Base-by-base conservation (phyloP, 2,797 vertebrate genomes). In the Cryptoprocta ferox region DNA sequence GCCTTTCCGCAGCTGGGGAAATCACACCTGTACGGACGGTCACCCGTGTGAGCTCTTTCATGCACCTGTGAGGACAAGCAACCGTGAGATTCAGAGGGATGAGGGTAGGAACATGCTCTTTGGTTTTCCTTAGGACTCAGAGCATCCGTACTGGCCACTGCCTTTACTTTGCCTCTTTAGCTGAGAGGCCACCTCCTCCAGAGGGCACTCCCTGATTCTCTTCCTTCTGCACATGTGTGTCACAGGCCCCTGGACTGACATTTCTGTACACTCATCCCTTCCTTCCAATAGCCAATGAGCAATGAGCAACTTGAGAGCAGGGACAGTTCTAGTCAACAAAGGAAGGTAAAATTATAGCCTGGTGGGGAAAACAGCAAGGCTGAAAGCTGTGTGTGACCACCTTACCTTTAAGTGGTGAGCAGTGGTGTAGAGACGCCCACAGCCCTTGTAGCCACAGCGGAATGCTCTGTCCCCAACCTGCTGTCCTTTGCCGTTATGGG, bases 321-420 rank as follows among this genome's bases (percentile, higher is more conserved):
- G 45, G 66, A 35, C 42, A 76, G 76, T 65, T 66, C 59, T 37
- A 78, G 13, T 8, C 28, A 80, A 66, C 80, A 61, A 0, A 0
- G 53, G 63, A 65, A 63, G 53, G 76, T 0, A 76, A 53, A 80
- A 45, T n/a, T 50, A 73, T 9, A 76, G 89, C 39, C 45, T 39
- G 39, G 59, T 7, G 35, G 59, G 65, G 48, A 70, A 37, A 65
- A 73, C 1, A 37, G 83, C 30, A 68, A 42, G 59, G n/a, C 48
- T 32, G 2, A 76, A 32, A 66, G 42, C 53, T 76, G 16, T 45
- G 28, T 30, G 5, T 14, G n/a, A 42, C 16, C n/a, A 59, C 28
- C 84, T 97, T 98, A 99, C 99, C 99, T 99, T 99, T 65, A 99
- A 98, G 65, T 99, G 99, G 87, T 99, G 99, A 32, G 99, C 99